Percentiles rank a stretch among this genome's conserved stretches.
These are phyloP conservation scores for Balanococcus diminutus DNA, from an alignment of 2,888 invertebrate genomes.

Conservation along the genomic window DNA sequence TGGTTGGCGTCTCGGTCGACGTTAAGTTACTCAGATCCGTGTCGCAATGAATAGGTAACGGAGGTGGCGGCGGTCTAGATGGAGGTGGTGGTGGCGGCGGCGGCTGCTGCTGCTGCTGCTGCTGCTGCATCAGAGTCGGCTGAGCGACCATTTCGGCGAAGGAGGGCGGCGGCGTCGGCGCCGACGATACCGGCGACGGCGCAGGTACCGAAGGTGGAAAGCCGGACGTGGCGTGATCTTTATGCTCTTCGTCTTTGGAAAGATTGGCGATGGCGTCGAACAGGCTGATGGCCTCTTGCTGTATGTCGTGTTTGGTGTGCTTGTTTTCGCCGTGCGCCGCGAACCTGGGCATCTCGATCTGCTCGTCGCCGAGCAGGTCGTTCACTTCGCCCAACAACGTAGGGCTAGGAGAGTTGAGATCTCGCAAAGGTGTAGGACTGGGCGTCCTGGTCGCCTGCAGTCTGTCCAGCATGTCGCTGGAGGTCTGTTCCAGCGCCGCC, in stretches of 20 bases:
- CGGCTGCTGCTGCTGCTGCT: slow-evolving; percentile 7
- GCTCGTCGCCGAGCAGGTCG: slow-evolving; percentile 58
- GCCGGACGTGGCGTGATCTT: background rate
- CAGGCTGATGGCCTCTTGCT: slow-evolving; percentile 37
- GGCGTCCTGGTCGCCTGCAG: slow-evolving; percentile 85
- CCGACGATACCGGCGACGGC: slow-evolving; percentile 56
- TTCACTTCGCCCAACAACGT: slow-evolving; percentile 65
- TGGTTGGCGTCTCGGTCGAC: slow-evolving; percentile 56
- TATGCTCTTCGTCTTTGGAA: slow-evolving; percentile 50
- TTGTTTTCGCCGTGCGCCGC: background rate
- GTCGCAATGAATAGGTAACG: slow-evolving; percentile 33
- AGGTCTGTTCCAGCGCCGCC: slow-evolving; percentile 86
- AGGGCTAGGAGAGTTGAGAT: slow-evolving; percentile 83
- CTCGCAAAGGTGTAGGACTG: slow-evolving; percentile 82
- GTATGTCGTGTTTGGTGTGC: slow-evolving; percentile 39
- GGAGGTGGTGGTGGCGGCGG: slow-evolving; percentile 54
- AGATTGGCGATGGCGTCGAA: slow-evolving; percentile 53
- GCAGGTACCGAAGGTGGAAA: background rate
- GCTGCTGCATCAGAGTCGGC: slow-evolving; percentile 57
- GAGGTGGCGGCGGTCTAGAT: slow-evolving; percentile 53
- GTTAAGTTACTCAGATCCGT: slow-evolving; percentile 42
- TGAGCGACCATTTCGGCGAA: slow-evolving; percentile 58
- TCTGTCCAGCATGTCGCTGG: slow-evolving; percentile 80
- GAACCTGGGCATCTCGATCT: slow-evolving; percentile 55
- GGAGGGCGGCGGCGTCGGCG: slow-evolving; percentile 44